Percentiles rank a stretch among this genome's conserved stretches.
phyloP scores from a whole-genome alignment of 2,888 invertebrate species.

The Drosophila gaucha region DNA sequence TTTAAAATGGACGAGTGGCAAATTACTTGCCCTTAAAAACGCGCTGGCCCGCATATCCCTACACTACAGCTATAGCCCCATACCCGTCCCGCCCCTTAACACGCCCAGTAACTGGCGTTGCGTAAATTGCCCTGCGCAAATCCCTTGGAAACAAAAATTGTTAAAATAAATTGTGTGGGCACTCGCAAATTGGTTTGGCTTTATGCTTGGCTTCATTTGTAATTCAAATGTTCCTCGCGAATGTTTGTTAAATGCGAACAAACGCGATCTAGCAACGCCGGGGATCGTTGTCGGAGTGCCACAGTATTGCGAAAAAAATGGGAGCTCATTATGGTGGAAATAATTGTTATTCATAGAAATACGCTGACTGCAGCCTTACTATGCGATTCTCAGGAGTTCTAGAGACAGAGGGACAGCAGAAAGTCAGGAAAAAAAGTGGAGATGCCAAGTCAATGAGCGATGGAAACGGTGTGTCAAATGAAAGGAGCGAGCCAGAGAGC shows the following conservation, averaged over 20 bases:
- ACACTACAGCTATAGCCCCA: neutral
- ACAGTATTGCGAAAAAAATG: slow-evolving; percentile 10
- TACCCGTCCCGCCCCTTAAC: neutral
- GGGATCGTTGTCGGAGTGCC: slow-evolving; percentile 39
- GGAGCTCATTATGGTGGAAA: slow-evolving; percentile 12
- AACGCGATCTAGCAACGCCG: slow-evolving; percentile 47
- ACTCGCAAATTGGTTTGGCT: slow-evolving; percentile 70
- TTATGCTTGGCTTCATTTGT: slow-evolving; percentile 74
- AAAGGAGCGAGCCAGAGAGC: too few relatives aligned
- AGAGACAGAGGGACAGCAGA: neutral
- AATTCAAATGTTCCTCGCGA: slow-evolving; percentile 64
- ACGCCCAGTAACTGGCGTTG: slow-evolving; percentile 32
- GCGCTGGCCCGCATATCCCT: slow-evolving; percentile 33
- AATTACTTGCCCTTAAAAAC: slow-evolving; percentile 71
- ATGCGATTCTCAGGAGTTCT: neutral
- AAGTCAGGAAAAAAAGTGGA: too few relatives aligned
- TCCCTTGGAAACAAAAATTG: slow-evolving; percentile 69
- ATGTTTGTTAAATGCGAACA: slow-evolving; percentile 29
- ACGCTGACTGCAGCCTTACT: neutral
- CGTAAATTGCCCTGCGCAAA: slow-evolving; percentile 72
- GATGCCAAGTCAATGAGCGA: too few relatives aligned
- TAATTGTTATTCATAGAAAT: slow-evolving; percentile 3
- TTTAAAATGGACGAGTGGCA: slow-evolving; percentile 79
- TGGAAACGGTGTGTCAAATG: too few relatives aligned
- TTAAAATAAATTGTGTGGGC: slow-evolving; percentile 72